Conservation (phyloP, 1,140 invertebrate species). For the Penaeus indicus region DNA sequence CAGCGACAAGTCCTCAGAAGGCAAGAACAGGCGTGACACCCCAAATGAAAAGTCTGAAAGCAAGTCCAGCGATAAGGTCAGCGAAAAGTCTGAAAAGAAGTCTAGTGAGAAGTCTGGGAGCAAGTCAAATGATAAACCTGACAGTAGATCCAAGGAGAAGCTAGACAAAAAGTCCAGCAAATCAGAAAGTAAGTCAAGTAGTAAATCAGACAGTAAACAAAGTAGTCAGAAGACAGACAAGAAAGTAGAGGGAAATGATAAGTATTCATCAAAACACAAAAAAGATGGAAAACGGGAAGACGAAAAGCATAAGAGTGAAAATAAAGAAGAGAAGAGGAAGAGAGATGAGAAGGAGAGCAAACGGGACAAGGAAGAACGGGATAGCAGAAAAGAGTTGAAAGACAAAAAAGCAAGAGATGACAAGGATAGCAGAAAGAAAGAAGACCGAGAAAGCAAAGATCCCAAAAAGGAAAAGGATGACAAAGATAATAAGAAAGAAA, state of each 20-base stretch:
- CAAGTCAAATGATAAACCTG: background rate
- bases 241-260: conserved; percentile 9
- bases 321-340: conserved; percentile 37
- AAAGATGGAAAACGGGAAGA: conserved; percentile 34
- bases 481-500: background rate
- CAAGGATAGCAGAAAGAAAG: background rate
- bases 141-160: background rate
- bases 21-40: no score
- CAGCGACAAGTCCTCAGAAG: conserved; percentile 33
- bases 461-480: background rate
- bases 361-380: conserved; percentile 16
- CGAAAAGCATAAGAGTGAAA: conserved; percentile 34
- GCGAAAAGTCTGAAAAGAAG: background rate
- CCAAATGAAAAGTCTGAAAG: background rate
- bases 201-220: conserved; percentile 22
- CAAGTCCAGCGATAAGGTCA: background rate
- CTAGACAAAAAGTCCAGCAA: conserved; percentile 17
- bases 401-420: background rate
- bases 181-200: background rate
- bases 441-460: conserved; percentile 11
- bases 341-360: conserved; percentile 36
- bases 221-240: background rate
- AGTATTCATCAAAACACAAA: background rate
- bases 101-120: background rate
- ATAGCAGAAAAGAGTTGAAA: background rate